phyloP scores from a whole-genome alignment of 92 coral and sea anemone genomes.

The Meandrina meandrites region DNA sequence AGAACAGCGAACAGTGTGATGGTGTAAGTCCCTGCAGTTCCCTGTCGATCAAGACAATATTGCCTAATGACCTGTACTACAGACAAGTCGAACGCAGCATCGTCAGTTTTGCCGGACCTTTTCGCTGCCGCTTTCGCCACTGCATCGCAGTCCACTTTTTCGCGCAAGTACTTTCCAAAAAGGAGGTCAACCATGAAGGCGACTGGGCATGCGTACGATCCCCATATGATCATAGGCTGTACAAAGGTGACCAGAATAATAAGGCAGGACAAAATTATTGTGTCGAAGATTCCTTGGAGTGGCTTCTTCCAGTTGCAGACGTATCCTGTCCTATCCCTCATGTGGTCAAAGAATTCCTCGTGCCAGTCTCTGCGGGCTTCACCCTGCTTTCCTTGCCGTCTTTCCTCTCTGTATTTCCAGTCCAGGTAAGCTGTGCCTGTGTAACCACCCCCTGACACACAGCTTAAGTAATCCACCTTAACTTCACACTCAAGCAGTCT shows the following conservation, averaged over 20 bases:
- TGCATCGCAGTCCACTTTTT: constrained; percentile 19
- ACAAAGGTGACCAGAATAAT: constrained; percentile 15
- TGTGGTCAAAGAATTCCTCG: constrained; percentile 37
- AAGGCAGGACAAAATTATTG: constrained; percentile 17
- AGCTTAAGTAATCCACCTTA: constrained; percentile 33
- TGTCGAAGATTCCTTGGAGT: constrained; percentile 27
- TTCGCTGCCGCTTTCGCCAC: too few species aligned
- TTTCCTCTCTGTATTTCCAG: constrained; percentile 51
- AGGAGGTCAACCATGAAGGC: constrained; percentile 46
- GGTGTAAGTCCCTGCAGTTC: not conserved
- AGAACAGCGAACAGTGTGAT: constrained; percentile 14
- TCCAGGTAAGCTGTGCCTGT: constrained; percentile 52
- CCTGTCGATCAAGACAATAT: not conserved
- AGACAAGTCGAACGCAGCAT: too few species aligned
- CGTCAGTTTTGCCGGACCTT: too few species aligned
- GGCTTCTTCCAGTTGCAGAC: constrained; percentile 43
- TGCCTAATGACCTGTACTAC: not conserved
- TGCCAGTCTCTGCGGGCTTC: constrained; percentile 28
- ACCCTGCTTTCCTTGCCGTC: not conserved
- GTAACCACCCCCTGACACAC: constrained; percentile 62
- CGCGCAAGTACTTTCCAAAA: constrained; percentile 31
- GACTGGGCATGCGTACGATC: constrained; percentile 38
- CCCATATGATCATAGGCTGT: constrained; percentile 22
- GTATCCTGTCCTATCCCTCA: constrained; percentile 35
- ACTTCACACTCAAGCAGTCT: constrained; percentile 34